Evolutionary conservation across 2,113 vertebrate species (phyloP).

Genomic region (Engystomops pustulosus): DNA sequence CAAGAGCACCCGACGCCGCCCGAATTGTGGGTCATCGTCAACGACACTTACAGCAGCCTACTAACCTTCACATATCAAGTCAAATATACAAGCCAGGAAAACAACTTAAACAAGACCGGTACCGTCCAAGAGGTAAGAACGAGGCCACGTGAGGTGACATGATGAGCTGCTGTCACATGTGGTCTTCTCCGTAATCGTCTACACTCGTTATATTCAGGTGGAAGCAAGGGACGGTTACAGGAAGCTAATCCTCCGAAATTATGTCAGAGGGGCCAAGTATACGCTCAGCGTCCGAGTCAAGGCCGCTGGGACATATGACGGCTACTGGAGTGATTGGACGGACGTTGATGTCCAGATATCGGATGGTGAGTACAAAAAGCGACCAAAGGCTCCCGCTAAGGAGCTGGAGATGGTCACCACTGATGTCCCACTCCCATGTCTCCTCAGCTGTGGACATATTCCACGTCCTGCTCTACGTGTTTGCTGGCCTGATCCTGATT

Average conservation of each 20-base stretch:
- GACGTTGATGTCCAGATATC: background rate
- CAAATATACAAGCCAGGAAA: background rate
- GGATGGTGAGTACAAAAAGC: conserved; percentile 10
- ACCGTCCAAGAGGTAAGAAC: background rate
- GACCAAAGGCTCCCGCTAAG: background rate
- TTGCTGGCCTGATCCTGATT: background rate
- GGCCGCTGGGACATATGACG: background rate
- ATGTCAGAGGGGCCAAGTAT: background rate
- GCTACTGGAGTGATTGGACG: conserved; percentile 50
- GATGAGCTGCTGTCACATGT: background rate
- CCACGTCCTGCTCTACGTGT: background rate
- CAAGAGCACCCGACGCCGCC: background rate
- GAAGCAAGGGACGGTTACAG: too few species aligned
- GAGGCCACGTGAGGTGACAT: background rate
- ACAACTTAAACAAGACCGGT: background rate
- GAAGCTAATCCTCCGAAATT: conserved; percentile 23
- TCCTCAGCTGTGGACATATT: background rate
- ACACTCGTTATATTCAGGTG: background rate
- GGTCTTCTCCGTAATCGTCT: too few species aligned
- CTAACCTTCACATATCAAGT: background rate
- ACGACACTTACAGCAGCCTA: too few species aligned
- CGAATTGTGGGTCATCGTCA: conserved; percentile 6
- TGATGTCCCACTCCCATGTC: background rate
- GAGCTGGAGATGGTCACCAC: too few species aligned
- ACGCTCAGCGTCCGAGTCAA: conserved; percentile 19